Evolutionary conservation across 1,140 invertebrate genomes (phyloP), one percentile per base, ranked within the genome.

Genomic region (Drosophila miranda): DNA sequence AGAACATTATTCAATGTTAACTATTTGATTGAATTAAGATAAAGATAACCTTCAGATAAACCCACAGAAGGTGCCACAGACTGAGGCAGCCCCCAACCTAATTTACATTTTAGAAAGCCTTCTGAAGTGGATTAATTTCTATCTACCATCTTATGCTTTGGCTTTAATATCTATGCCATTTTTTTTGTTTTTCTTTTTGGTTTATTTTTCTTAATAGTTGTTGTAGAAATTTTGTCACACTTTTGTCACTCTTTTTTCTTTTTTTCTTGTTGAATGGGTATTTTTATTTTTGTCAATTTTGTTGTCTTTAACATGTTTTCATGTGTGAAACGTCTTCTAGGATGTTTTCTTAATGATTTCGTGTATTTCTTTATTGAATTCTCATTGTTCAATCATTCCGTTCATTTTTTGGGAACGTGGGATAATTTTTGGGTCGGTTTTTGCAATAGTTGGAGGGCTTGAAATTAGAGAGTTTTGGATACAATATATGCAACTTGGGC

Each of bases 261-360:
- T 0, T 16, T 16, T 16, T 16, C n/a, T 16, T 16, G 16, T 4
- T 26, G 23, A 26, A 42, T 55, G 63, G 52, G 53, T 64, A 54
- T 64, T 44, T 64, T 13, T 54, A 46, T 26, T 51, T 48, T 28
- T 38, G 45, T 28, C 19, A 19, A 6, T 41, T 38, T 49, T 34
- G 46, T 43, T n/a, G 43, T 56, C 30, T 48, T 61, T 9, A 58
- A 38, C 34, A 38, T 71, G 45, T 48, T 51, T 43, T 63, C 64
- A 44, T 75, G 53, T 74, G 53, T 51, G 53, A 57, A 71, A 66
- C 14, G 64, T 53, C 11, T 51, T 48, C 50, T 26, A 38, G 34
- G 41, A 72, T 83, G 80, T 83, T 83, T 84, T 83, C 61, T 68
- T 79, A 79, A 79, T 84, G 80, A 83, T 83, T 57, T 79, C 70